These are phyloP conservation scores for Tetragnatha versicolor DNA, from an alignment of 1,140 invertebrate species.

Conservation along the genomic window DNA sequence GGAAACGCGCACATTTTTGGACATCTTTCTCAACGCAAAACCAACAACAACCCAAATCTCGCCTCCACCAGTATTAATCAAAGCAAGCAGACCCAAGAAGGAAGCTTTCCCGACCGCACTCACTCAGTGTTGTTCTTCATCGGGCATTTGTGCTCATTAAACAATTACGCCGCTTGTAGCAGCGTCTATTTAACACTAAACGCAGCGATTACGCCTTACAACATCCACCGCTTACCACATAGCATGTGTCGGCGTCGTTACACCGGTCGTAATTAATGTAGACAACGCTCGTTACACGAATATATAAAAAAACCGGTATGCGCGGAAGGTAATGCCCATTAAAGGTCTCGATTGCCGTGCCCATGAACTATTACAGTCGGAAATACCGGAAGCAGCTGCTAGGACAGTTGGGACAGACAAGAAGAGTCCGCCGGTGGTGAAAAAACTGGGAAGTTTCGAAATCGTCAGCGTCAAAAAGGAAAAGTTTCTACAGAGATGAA, in stretches of 20 bases:
- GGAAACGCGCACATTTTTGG: too few relatives aligned
- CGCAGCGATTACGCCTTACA: neutral
- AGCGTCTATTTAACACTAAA: slow-evolving; percentile 15
- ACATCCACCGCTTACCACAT: too few relatives aligned
- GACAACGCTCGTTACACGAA: slow-evolving; percentile 14
- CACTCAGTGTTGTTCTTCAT: neutral
- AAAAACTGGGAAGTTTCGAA: too few relatives aligned
- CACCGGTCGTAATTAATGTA: neutral
- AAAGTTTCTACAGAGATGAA: too few relatives aligned
- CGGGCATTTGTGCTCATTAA: neutral
- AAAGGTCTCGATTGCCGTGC: neutral
- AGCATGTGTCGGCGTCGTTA: slow-evolving; percentile 1
- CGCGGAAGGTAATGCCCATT: slow-evolving; percentile 14
- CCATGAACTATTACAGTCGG: neutral
- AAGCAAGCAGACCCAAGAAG: too few relatives aligned
- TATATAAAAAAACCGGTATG: neutral
- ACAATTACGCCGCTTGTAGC: slow-evolving; percentile 11
- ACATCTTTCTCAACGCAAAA: too few relatives aligned
- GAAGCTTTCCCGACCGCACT: neutral
- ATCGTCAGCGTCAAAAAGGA: too few relatives aligned
- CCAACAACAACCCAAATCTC: too few relatives aligned
- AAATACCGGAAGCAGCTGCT: slow-evolving; percentile 18
- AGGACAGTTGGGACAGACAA: neutral
- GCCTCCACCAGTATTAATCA: too few relatives aligned
- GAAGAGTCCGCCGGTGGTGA: too few relatives aligned